Percentiles rank a stretch among this genome's conserved stretches.
Evolutionary conservation across 2,113 vertebrate genomes (phyloP).

Genomic region (Monopterus albus): DNA sequence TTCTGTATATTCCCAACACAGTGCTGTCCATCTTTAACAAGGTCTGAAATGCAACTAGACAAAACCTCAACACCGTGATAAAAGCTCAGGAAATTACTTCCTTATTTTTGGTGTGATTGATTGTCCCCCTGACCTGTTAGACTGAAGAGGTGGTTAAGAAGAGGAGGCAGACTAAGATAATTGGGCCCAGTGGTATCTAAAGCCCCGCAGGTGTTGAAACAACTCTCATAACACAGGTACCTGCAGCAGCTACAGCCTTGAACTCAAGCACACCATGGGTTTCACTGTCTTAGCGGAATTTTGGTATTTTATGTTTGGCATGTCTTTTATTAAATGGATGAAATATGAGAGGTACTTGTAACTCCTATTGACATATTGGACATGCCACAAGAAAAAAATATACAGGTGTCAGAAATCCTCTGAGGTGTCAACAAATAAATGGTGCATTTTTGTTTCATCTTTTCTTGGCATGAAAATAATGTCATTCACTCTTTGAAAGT

Average conservation of each 20-base stretch:
- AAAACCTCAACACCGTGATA: conserved; percentile 69
- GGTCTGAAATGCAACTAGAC: conserved; percentile 70
- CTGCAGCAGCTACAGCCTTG: conserved; percentile 68
- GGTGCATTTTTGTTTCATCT: conserved; percentile 58
- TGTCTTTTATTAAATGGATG: conserved; percentile 75
- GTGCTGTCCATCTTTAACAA: conserved; percentile 42
- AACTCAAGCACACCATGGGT: conserved; percentile 74
- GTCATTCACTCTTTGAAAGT: conserved; percentile 60
- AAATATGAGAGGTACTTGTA: conserved; percentile 67
- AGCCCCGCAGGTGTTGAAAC: conserved; percentile 75
- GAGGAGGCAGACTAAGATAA: conserved; percentile 76
- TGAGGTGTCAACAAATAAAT: conserved; percentile 61
- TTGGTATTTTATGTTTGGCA: conserved; percentile 69
- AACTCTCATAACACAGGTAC: conserved; percentile 68
- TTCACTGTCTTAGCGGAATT: conserved; percentile 77
- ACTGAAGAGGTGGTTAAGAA: conserved; percentile 77
- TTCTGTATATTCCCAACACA: conserved; percentile 50
- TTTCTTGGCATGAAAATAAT: conserved; percentile 66
- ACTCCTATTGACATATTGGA: conserved; percentile 71
- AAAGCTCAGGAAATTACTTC: conserved; percentile 78
- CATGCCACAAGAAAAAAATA: conserved; percentile 62
- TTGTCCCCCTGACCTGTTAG: conserved; percentile 79
- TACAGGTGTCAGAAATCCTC: conserved; percentile 64
- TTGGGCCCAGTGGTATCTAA: conserved; percentile 81
- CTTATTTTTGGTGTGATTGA: conserved; percentile 82